Evolutionary conservation across 2,797 vertebrate genomes (phyloP), one percentile per base, ranked within the genome.

Genomic region (Sebastes variabilis): DNA sequence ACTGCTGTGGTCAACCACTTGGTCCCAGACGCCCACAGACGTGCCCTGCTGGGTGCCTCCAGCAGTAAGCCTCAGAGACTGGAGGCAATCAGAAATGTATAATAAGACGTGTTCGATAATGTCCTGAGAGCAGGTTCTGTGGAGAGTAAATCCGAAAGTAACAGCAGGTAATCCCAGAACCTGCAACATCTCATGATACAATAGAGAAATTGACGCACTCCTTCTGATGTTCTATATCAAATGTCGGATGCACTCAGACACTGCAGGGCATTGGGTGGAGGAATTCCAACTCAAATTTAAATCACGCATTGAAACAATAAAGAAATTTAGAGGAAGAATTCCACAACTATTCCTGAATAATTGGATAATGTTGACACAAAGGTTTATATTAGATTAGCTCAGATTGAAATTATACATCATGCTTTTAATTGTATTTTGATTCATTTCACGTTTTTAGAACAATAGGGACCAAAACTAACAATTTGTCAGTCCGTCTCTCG

Each of bases 11-110:
- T 89, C 84, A 67, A 92, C 83, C 89, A 62, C 80, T 87, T 22
- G 72, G 84, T 89, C 82, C 65, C 86, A 92, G 89, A 89, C 86
- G 75, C 85, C 87, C 88, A 80, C 74, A 88, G 90, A 90, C 88
- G 56, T 81, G 82, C 82, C 87, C 87, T 75, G 81, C 81, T 84
- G 82, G 88, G 81, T 78, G 87, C 83, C 88, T 89, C 79, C 62
- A 71, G 77, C 70, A 74, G 73, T 52, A 69, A 66, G 74, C 66
- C 79, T 72, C 79, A 52, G 71, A 82, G 75, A 85, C 59, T 2
- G 56, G 64, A 84, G 66, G 78, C 59, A 68, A 85, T 86, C 75
- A 75, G n/a, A 80, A 85, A 87, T 54, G 54, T 71, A 79, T 59
- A 79, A 84, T 59, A 70, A 79, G 85, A 84, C 56, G 76, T 81